phyloP scores from a whole-genome alignment of 2,888 invertebrate species.

The Andrena trimmerana region DNA sequence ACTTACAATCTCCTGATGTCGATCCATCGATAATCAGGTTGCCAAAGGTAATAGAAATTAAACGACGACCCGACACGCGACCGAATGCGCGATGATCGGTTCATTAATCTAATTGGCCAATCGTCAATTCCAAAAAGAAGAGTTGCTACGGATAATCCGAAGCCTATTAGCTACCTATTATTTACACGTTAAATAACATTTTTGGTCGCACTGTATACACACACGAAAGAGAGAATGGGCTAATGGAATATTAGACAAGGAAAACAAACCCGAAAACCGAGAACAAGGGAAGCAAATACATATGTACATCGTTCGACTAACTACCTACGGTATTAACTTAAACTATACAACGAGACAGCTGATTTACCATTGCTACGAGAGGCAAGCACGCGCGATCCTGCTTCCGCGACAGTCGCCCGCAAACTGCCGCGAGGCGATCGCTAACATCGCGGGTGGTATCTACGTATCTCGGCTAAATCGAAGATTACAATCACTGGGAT shows the following conservation, averaged over 20 bases:
- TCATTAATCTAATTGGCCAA: neutral
- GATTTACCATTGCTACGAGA: slow-evolving; percentile 6
- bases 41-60: no score
- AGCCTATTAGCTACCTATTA: slow-evolving; percentile 25
- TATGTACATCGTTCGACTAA: slow-evolving; percentile 20
- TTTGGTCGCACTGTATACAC: slow-evolving; percentile 57
- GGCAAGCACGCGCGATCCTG: neutral
- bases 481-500: slow-evolving; percentile 46
- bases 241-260: neutral
- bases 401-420: slow-evolving; percentile 45
- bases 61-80: no score
- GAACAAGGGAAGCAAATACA: slow-evolving; percentile 2
- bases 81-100: no score
- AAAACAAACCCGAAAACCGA: slow-evolving; percentile 33
- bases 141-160: neutral
- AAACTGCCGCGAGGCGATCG: slow-evolving; percentile 19
- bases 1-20: neutral
- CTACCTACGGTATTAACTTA: slow-evolving; percentile 3
- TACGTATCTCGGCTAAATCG: neutral
- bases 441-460: neutral
- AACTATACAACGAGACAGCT: neutral
- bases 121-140: neutral
- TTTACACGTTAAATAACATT: slow-evolving; percentile 51
- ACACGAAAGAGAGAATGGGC: slow-evolving; percentile 20
- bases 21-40: neutral